Conservation (phyloP, 2,113 vertebrate species). For the Neotoma lepida region DNA sequence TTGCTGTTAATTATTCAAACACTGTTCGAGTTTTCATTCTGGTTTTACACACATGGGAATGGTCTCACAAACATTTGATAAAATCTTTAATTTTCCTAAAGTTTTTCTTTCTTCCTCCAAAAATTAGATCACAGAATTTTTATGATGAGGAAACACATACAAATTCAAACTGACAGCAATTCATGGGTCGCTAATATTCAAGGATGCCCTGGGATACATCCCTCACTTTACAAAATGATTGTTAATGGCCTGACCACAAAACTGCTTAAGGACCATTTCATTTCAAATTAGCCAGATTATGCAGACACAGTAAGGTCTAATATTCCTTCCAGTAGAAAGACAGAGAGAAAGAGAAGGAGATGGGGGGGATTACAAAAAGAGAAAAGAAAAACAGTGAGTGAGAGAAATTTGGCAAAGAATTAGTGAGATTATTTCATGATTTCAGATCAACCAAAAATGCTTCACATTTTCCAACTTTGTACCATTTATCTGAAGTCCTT, state of each 20-base stretch:
- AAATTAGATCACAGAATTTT: slow-evolving; percentile 67
- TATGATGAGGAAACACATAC: slow-evolving; percentile 70
- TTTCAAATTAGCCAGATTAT: slow-evolving; percentile 77
- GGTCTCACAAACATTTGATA: slow-evolving; percentile 36
- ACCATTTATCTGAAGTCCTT: background rate
- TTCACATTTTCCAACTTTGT: slow-evolving; percentile 18
- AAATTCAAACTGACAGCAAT: slow-evolving; percentile 76
- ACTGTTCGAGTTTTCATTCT: background rate
- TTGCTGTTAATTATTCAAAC: slow-evolving; percentile 39
- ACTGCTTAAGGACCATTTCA: slow-evolving; percentile 63
- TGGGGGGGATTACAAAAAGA: background rate
- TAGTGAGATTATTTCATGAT: background rate
- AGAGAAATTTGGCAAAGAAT: background rate
- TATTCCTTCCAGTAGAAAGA: slow-evolving; percentile 17
- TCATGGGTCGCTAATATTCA: slow-evolving; percentile 65
- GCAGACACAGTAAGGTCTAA: slow-evolving; percentile 38
- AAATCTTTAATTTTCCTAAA: slow-evolving; percentile 27
- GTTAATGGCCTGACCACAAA: slow-evolving; percentile 68
- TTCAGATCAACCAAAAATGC: background rate
- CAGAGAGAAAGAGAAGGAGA: background rate
- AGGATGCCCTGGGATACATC: slow-evolving; percentile 31
- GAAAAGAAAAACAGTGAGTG: background rate
- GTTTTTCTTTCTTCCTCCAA: slow-evolving; percentile 33
- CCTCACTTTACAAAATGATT: slow-evolving; percentile 64
- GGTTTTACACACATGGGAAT: background rate